Percentiles rank a stretch among this genome's conserved stretches.
These are phyloP conservation scores for Drosophila heteroneura DNA, from an alignment of 2,888 invertebrate genomes.

Conservation along the genomic window DNA sequence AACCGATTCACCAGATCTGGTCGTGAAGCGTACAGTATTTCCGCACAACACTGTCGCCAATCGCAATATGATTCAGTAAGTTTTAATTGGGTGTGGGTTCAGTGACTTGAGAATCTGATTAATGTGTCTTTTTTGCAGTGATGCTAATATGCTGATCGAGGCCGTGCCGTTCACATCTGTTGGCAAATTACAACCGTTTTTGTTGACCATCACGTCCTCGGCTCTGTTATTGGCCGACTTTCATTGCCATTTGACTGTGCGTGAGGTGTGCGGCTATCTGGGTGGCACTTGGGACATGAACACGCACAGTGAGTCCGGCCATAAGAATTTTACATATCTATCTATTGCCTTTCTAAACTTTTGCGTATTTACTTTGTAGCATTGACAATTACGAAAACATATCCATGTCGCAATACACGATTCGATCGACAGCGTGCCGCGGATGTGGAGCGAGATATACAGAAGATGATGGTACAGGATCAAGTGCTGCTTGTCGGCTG, in stretches of 20 bases:
- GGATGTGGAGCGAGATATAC: slow-evolving; percentile 92
- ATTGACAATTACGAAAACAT: slow-evolving; percentile 94
- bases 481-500: slow-evolving; percentile 95
- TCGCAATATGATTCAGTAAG: slow-evolving; percentile 92
- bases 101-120: not conserved
- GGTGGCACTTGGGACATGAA: slow-evolving; percentile 98
- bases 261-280: slow-evolving; percentile 97
- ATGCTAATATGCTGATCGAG: slow-evolving; percentile 95
- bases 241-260: slow-evolving; percentile 96
- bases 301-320: slow-evolving; percentile 92
- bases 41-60: slow-evolving; percentile 92
- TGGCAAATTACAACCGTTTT: slow-evolving; percentile 96
- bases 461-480: slow-evolving; percentile 92
- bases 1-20: slow-evolving; percentile 87
- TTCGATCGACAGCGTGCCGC: slow-evolving; percentile 91
- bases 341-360: slow-evolving; percentile 1
- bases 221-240: slow-evolving; percentile 95
- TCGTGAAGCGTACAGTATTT: slow-evolving; percentile 88
- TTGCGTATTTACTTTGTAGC: slow-evolving; percentile 86
- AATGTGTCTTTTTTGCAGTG: slow-evolving; percentile 86
- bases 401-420: slow-evolving; percentile 94
- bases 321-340: not conserved
- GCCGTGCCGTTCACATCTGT: slow-evolving; percentile 94
- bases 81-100: slow-evolving; percentile 48
- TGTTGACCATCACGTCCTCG: slow-evolving; percentile 94